Percentiles rank a stretch among this genome's conserved stretches.
phyloP scores from a whole-genome alignment of 1,140 invertebrate genomes.

The Bombyx mori region ASM3026992v2 NC_085110.1:15615001-15615500 shows the following conservation, averaged over 20 bases:
- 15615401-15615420: slow-evolving; percentile 71
- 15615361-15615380: slow-evolving; percentile 51
- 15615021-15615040: slow-evolving; percentile 23
- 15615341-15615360: slow-evolving; percentile 66
- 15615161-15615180: not conserved
- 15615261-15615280: slow-evolving; percentile 25
- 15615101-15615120: slow-evolving; percentile 16
- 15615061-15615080: slow-evolving; percentile 15
- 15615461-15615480: slow-evolving; percentile 69
- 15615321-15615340: slow-evolving; percentile 25
- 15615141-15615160: not conserved
- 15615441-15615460: slow-evolving; percentile 71
- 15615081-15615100: slow-evolving; percentile 32
- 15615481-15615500: slow-evolving; percentile 54
- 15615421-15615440: slow-evolving; percentile 72
- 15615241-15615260: slow-evolving; percentile 4
- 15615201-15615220: not conserved
- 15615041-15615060: slow-evolving; percentile 15
- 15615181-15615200: not conserved
- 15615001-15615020: not conserved
- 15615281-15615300: slow-evolving; percentile 40
- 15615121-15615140: slow-evolving; percentile 15
- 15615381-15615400: slow-evolving; percentile 61
- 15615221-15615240: not conserved
- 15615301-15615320: slow-evolving; percentile 31